These are phyloP conservation scores for Eufriesea mexicana DNA, from an alignment of 1,140 invertebrate genomes.

Conservation along the genomic window DNA sequence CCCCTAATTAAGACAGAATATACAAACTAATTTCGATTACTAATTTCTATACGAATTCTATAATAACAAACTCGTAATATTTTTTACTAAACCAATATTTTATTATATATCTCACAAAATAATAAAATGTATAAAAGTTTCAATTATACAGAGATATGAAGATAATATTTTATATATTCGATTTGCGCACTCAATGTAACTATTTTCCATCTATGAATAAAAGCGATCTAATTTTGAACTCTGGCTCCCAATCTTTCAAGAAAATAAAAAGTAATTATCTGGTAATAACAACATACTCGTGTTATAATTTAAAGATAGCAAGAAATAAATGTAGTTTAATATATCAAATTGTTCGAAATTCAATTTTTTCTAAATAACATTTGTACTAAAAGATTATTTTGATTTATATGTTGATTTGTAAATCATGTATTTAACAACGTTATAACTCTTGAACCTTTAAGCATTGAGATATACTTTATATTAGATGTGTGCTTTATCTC, in stretches of 20 bases:
- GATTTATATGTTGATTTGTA: no score
- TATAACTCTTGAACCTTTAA: not conserved
- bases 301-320: no score
- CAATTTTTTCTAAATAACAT: not conserved
- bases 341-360: not conserved
- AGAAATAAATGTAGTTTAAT: not conserved
- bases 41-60: not conserved
- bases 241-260: no score
- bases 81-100: no score
- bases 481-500: not conserved
- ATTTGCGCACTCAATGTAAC: not conserved
- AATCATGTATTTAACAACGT: not conserved
- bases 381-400: not conserved
- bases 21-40: not conserved
- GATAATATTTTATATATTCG: not conserved
- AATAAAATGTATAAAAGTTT: not conserved
- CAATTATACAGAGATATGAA: not conserved
- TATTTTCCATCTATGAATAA: not conserved
- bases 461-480: no score
- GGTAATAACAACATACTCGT: no score
- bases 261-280: no score
- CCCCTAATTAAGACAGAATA: not conserved
- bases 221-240: not conserved
- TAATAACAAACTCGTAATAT: no score
- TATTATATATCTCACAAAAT: not conserved